phyloP scores from a whole-genome alignment of 53 echinoderm and acorn worm species.

The Zoroaster sp. region DNA sequence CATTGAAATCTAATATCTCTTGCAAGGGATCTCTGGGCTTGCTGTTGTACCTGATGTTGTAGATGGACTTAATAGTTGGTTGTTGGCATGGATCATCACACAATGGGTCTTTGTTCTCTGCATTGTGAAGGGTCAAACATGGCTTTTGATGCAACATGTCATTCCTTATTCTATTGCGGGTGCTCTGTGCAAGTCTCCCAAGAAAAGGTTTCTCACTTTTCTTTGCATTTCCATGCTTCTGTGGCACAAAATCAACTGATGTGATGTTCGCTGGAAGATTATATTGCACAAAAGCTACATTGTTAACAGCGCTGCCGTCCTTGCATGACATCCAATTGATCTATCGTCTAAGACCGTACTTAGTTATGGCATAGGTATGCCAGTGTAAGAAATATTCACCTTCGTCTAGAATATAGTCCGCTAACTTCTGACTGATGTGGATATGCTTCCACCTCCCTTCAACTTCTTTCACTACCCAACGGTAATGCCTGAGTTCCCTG shows the following conservation, averaged over 20 bases:
- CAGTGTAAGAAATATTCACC: constrained; percentile 44
- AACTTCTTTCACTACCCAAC: constrained; percentile 40
- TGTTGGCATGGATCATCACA: constrained; percentile 38
- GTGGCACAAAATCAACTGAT: constrained; percentile 26
- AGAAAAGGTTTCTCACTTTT: constrained; percentile 20
- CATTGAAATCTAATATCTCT: constrained; percentile 40
- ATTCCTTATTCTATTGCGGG: constrained; percentile 6
- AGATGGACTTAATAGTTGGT: constrained; percentile 37
- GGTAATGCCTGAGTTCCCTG: constrained; percentile 49
- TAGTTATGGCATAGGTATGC: constrained; percentile 42
- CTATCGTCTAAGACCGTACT: constrained; percentile 30
- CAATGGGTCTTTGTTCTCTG: constrained; percentile 32
- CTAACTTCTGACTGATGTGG: neutral
- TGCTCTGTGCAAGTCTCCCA: constrained; percentile 34
- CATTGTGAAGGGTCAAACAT: constrained; percentile 18
- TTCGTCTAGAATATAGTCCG: constrained; percentile 32
- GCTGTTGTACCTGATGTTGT: constrained; percentile 37
- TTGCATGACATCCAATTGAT: constrained; percentile 32
- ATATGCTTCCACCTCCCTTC: constrained; percentile 14
- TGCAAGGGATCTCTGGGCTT: constrained; percentile 43
- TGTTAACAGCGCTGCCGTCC: constrained; percentile 20
- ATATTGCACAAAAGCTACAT: constrained; percentile 48
- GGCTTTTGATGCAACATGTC: constrained; percentile 16
- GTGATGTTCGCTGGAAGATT: constrained; percentile 21
- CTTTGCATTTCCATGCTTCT: constrained; percentile 41